Base-by-base conservation (phyloP, 2,113 vertebrate genomes). In the Tachysurus vachellii region DNA sequence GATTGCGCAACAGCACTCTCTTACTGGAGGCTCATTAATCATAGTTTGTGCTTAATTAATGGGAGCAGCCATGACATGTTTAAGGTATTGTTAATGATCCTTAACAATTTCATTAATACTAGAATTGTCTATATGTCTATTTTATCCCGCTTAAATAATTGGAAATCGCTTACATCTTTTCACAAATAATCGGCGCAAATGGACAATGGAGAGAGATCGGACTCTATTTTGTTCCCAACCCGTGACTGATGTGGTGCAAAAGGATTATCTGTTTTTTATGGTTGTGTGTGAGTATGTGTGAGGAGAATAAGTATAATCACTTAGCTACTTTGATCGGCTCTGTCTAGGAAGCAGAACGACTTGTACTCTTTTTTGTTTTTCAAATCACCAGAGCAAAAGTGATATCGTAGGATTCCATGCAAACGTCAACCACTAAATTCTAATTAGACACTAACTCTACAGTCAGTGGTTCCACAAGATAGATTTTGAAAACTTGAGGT, bases 301-400 rank as follows among this genome's bases (percentile, higher is more conserved):
- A 28, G 56, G 19, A 54, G 64, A 17, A 17, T 21, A 53, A 68
- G 28, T 62, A 56, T 82, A 76, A 84, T 84, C 77, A 57, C 57
- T 82, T 77, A 50, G 21, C n/a, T 4, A 19, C 84, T 88, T 90
- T 88, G 76, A 88, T 86, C 76, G 87, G 28, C 61, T 75, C 21
- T 70, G 76, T 5, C 13, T 53, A 87, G 82, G 66, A 85, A 84
- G 80, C 82, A 82, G 87, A 88, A 88, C 42, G 23, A 76, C 88
- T 50, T 77, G 73, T 36, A 42, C 50, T 53, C 73, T 76, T 36
- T 36, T 50, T 54, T 50, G 11, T 50, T 76, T n/a, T 47, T 47
- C 62, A 26, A 47, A 47, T 47, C 10, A 47, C 71, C 5, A 70
- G 28, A 36, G 66, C 66, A 70, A 70, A 36, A 16, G 36, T 28